These are phyloP conservation scores for Epinotia bilunana DNA, from an alignment of 2,888 invertebrate genomes.

Conservation along the genomic window DNA sequence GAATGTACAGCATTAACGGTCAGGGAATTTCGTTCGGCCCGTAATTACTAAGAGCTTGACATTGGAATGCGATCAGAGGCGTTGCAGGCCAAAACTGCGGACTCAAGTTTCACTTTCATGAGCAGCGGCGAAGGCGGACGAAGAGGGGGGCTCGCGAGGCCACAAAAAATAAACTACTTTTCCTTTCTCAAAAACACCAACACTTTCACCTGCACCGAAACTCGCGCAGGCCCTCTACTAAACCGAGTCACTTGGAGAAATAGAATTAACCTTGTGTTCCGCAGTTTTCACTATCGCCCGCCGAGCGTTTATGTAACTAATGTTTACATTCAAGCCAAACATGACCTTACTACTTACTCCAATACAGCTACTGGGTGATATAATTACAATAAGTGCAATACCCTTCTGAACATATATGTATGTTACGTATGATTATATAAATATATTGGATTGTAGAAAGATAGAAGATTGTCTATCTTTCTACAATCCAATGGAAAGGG, in stretches of 20 bases:
- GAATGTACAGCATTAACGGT: constrained; percentile 20
- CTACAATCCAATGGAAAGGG: neutral
- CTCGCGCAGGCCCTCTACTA: constrained; percentile 58
- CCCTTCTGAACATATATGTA: constrained; percentile 1
- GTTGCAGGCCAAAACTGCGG: constrained; percentile 55
- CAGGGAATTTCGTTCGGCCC: constrained; percentile 22
- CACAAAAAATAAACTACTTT: constrained; percentile 80
- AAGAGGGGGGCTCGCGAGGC: constrained; percentile 66
- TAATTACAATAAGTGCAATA: constrained; percentile 31
- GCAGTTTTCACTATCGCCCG: constrained; percentile 50
- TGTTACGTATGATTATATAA: neutral
- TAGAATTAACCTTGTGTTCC: constrained; percentile 20
- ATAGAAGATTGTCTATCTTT: neutral
- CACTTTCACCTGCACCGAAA: constrained; percentile 80
- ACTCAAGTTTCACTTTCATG: constrained; percentile 74
- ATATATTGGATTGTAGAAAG: no score
- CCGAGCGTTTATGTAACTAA: constrained; percentile 48
- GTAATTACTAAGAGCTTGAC: constrained; percentile 51
- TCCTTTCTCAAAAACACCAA: constrained; percentile 81
- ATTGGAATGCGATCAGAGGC: constrained; percentile 50
- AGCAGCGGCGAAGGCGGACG: constrained; percentile 49
- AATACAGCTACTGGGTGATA: constrained; percentile 18
- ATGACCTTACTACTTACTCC: constrained; percentile 40
- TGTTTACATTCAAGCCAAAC: constrained; percentile 46
- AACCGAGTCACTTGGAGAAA: constrained; percentile 16